Conservation (phyloP, 2,113 vertebrate genomes). For the Tachysurus vachellii region DNA sequence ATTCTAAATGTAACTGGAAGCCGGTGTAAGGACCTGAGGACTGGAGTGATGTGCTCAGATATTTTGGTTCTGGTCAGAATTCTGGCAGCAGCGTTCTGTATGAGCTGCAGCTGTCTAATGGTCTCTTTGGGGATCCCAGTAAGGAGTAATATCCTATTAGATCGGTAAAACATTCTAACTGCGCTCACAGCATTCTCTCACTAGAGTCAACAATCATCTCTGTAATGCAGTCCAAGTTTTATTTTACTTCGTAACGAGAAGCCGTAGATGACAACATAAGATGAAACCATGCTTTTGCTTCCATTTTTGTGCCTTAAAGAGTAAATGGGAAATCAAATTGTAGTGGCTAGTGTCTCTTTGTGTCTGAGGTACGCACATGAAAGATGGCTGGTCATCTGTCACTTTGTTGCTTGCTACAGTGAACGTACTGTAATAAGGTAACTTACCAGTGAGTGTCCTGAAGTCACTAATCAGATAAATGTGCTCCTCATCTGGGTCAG, state of each 20-base stretch:
- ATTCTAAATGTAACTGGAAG: no score
- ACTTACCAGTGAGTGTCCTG: conserved; percentile 44
- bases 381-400: neutral
- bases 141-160: no score
- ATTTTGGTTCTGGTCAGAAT: no score
- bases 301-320: neutral
- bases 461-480: conserved; percentile 83
- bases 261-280: neutral
- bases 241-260: neutral
- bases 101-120: no score
- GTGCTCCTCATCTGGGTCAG: conserved; percentile 77
- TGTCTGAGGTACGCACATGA: neutral
- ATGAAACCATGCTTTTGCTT: neutral
- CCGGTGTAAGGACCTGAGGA: no score
- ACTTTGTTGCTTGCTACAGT: neutral
- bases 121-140: no score
- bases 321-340: neutral
- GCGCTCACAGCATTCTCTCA: neutral
- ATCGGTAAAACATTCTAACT: neutral
- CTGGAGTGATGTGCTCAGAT: no score
- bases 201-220: neutral
- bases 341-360: neutral
- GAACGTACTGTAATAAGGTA: neutral
- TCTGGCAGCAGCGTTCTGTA: no score
- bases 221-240: neutral